Evolutionary conservation across 2,888 invertebrate species (phyloP).

Genomic region (Cremastinae sp.): DNA sequence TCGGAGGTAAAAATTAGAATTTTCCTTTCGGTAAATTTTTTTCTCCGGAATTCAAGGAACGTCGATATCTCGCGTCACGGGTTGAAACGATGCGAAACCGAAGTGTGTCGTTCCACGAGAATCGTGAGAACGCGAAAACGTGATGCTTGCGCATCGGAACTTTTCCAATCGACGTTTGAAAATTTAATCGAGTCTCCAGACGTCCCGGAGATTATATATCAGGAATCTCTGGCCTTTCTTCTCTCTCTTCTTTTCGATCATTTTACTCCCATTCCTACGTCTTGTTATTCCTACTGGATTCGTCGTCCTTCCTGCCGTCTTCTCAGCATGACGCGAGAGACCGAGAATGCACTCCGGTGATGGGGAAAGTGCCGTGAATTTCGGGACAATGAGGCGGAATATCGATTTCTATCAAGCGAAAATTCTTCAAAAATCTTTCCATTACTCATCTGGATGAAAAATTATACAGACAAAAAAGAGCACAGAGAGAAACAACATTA

Average conservation of each 20-base stretch:
- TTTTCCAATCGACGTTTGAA: constrained; percentile 47
- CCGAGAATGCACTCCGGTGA: neutral
- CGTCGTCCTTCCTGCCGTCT: neutral
- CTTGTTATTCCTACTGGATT: too few relatives aligned
- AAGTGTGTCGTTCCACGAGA: constrained; percentile 21
- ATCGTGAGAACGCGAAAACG: neutral
- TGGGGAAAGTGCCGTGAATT: neutral
- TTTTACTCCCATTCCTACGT: constrained; percentile 42
- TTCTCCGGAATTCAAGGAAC: too few relatives aligned
- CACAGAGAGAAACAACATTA: neutral
- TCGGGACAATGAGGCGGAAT: too few relatives aligned
- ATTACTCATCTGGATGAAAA: neutral
- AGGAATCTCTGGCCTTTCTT: constrained; percentile 2
- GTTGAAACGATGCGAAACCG: neutral
- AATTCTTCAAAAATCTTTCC: too few relatives aligned
- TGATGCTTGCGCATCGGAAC: neutral
- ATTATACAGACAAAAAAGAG: too few relatives aligned
- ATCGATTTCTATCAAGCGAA: too few relatives aligned
- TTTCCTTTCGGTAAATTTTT: too few relatives aligned
- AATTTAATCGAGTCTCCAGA: constrained; percentile 43
- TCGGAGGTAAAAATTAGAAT: too few relatives aligned
- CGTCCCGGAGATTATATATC: constrained; percentile 41
- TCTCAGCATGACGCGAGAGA: too few relatives aligned
- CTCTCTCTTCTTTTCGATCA: constrained; percentile 20
- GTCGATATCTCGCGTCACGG: neutral